Base-by-base conservation (phyloP, 2,888 invertebrate species). In the Cryptophagus acutangulus region DNA sequence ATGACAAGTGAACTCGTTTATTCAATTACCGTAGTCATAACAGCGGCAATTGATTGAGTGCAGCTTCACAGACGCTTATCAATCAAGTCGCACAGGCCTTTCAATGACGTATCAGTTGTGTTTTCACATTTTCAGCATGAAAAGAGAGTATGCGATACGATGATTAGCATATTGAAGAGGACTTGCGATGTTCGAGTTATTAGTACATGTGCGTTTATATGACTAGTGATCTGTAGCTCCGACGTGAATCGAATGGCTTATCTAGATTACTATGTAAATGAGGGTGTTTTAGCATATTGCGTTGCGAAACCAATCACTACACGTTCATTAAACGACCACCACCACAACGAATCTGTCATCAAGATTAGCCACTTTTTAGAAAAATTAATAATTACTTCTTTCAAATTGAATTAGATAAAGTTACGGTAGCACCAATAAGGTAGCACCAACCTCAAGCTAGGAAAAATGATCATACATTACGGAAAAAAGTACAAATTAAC, bases 11-110 rank as follows among this genome's bases (percentile, higher is more conserved):
- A 39, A 41, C 50, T 51, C 50, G 52, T 51, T 54, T 51, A 52
- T 51, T 57, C 57, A 52, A 57, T 58, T 55, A 53, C 52, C 43
- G 48, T 40, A 51, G 55, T 53, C 56, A 57, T 58, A 55, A 54
- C 55, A 49, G 43, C 48, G 49, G 33, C 40, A 43, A 49, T 51
- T 56, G 55, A 57, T 51, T 45, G 56, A 55, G 48, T 43, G 45
- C 15, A 44, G 51, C 36, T 38, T 39, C 41, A 38, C 40, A 35
- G 45, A 33, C 25, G 41, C 45, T 37, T 49, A 53, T 55, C 55
- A 54, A 54, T 54, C 51, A 54, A 47, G 37, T 43, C 43, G 37
- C 33, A 34, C n/a, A 17, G n/a, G n/a, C n/a, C 25, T 29, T 26
- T 25, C 41, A 36, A 38, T 45, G 40, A 31, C 14, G 33, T 17